phyloP scores from a whole-genome alignment of 2,797 vertebrate species.

The Neostethus bicornis region DNA sequence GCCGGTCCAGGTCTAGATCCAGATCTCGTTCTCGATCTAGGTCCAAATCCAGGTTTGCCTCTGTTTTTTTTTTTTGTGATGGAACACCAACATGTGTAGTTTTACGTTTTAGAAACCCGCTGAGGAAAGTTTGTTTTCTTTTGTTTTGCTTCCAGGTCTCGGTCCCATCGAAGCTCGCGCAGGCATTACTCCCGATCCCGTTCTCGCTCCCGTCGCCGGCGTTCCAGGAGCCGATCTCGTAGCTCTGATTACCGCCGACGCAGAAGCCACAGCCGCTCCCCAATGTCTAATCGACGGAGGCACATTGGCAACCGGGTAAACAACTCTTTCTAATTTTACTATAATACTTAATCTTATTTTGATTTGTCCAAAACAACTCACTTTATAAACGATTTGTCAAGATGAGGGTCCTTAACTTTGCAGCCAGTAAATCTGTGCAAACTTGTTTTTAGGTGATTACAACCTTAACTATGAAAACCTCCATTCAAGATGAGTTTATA shows the following conservation, averaged over 20 bases:
- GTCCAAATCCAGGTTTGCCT: slow-evolving; percentile 80
- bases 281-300: slow-evolving; percentile 95
- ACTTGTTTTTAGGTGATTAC: too few relatives aligned
- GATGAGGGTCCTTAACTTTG: too few relatives aligned
- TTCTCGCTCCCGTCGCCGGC: slow-evolving; percentile 88
- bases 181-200: slow-evolving; percentile 91
- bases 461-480: too few relatives aligned
- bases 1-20: slow-evolving; percentile 88
- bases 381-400: too few relatives aligned
- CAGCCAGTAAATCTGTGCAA: too few relatives aligned
- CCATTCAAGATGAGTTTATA: too few relatives aligned
- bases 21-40: slow-evolving; percentile 86
- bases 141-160: slow-evolving; percentile 80
- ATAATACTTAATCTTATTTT: too few relatives aligned
- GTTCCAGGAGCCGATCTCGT: slow-evolving; percentile 90
- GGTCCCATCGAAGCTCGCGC: slow-evolving; percentile 92
- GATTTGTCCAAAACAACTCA: too few relatives aligned
- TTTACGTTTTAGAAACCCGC: too few relatives aligned
- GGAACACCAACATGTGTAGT: too few relatives aligned
- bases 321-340: background rate
- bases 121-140: too few relatives aligned
- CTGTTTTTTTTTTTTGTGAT: background rate
- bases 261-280: slow-evolving; percentile 93
- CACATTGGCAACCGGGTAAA: slow-evolving; percentile 95
- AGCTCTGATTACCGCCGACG: slow-evolving; percentile 89